Evolutionary conservation across 2,113 vertebrate species (phyloP), one percentile per base, ranked within the genome.

Genomic region (Ammodytes dubius): DNA sequence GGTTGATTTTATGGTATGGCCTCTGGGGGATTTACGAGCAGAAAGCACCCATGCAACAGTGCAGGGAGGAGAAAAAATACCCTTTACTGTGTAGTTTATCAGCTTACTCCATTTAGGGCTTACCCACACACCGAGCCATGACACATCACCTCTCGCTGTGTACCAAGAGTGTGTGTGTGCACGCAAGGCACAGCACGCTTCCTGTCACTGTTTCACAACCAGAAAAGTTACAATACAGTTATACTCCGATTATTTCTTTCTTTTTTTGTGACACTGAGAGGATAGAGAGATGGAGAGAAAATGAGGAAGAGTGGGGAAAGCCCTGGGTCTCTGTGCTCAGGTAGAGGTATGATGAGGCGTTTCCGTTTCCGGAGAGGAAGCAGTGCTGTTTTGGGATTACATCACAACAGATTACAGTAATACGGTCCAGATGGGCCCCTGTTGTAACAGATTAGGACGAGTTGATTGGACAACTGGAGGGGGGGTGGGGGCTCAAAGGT

Each of bases 321-420:
- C 75, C 59, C 77, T 46, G 57, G 0, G 39, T 45, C 74, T 69
- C 74, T 69, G 74, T 67, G 74, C 27, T 83, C 88, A 91, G 88
- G 79, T 87, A 64, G 72, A 46, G 58, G 84, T 52, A 43, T 5
- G 19, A 43, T 5, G 19, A 27, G 27, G 27, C 27, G 27, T 27
- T 27, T 42, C 57, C 76, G 71, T 60, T 8, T 17, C 67, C 74
- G 58, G 52, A 66, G 78, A 81, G 82, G 85, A 89, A 81, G 61
- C 85, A 45, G 37, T 35, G 53, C 84, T 72, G 89, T 90, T 90
- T 90, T 83, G 89, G 82, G 88, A 92, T 94, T 93, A 93, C 90
- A 91, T 94, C 92, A 94, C 82, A 50, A 11, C 27, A 90, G 93
- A 93, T 94, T 94, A 94, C 39, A 79, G 84, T 93, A 93, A 94